Conservation (phyloP, 2,797 vertebrate species). For the Semaprochilodus insignis region DNA sequence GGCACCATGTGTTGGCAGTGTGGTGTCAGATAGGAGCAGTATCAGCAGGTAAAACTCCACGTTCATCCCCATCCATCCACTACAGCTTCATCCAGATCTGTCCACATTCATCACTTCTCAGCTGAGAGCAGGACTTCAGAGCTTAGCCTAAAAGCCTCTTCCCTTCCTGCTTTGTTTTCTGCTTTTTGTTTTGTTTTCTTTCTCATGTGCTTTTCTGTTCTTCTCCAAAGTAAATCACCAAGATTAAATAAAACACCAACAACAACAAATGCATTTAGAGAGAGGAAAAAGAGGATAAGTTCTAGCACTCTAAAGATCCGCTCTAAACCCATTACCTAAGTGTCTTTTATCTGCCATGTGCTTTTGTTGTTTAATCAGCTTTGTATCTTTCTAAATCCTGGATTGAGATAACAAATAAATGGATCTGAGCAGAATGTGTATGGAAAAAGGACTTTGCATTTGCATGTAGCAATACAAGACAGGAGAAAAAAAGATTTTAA, state of each 20-base stretch:
- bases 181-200: conserved; percentile 35
- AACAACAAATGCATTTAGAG: conserved; percentile 74
- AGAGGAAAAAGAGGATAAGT: conserved; percentile 76
- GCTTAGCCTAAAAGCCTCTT: conserved; percentile 62
- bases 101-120: conserved; percentile 43
- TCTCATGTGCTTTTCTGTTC: conserved; percentile 55
- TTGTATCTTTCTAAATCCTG: conserved; percentile 88
- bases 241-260: conserved; percentile 37
- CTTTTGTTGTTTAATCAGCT: conserved; percentile 90
- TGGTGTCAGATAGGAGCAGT: background rate
- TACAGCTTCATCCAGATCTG: background rate
- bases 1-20: background rate
- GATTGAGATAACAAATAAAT: conserved; percentile 89
- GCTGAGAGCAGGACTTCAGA: conserved; percentile 55
- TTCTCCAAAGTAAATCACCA: conserved; percentile 71
- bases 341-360: conserved; percentile 85
- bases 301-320: conserved; percentile 75
- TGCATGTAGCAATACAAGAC: conserved; percentile 18
- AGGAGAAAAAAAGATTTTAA: background rate
- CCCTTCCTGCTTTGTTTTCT: conserved; percentile 52
- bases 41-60: conserved; percentile 19
- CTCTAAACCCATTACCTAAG: conserved; percentile 88
- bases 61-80: conserved; percentile 37
- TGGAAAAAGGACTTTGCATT: conserved; percentile 65
- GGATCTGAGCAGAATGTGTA: conserved; percentile 71